phyloP scores from a whole-genome alignment of 1,140 invertebrate genomes.

The Drosophila ogumai region DNA sequence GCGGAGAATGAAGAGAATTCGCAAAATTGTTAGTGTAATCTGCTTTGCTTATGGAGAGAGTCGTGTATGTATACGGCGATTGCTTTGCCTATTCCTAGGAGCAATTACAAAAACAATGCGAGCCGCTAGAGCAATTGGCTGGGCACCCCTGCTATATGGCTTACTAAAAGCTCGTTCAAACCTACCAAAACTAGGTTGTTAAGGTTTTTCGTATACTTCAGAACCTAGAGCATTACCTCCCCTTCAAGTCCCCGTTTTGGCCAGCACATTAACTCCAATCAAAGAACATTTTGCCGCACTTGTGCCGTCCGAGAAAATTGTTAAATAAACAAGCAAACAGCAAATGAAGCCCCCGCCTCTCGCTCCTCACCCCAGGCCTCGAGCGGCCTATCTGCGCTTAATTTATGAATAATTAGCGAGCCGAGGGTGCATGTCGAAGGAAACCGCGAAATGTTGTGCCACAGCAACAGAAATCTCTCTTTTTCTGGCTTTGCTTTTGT shows the following conservation, averaged over 20 bases:
- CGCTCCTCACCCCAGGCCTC: background rate
- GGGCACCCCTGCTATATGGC: too few species aligned
- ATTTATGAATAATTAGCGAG: slow-evolving; percentile 84
- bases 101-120: too few species aligned
- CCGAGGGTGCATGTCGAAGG: slow-evolving; percentile 44
- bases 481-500: slow-evolving; percentile 28
- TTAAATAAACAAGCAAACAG: slow-evolving; percentile 76
- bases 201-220: background rate
- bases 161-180: background rate
- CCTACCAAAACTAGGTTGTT: background rate
- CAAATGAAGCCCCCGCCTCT: slow-evolving; percentile 29
- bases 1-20: too few species aligned
- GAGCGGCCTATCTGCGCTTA: slow-evolving; percentile 56
- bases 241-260: slow-evolving; percentile 10
- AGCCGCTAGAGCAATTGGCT: too few species aligned
- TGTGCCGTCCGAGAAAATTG: slow-evolving; percentile 64
- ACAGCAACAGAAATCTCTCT: slow-evolving; percentile 41
- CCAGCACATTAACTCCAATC: slow-evolving; percentile 77
- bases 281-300: slow-evolving; percentile 79
- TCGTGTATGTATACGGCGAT: too few species aligned
- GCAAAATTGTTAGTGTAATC: too few species aligned
- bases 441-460: slow-evolving; percentile 67
- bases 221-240: background rate
- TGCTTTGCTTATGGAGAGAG: too few species aligned
- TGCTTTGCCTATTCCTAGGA: too few species aligned